Conservation (phyloP, 2,797 vertebrate genomes). For the Phylloscopus collybita region DNA sequence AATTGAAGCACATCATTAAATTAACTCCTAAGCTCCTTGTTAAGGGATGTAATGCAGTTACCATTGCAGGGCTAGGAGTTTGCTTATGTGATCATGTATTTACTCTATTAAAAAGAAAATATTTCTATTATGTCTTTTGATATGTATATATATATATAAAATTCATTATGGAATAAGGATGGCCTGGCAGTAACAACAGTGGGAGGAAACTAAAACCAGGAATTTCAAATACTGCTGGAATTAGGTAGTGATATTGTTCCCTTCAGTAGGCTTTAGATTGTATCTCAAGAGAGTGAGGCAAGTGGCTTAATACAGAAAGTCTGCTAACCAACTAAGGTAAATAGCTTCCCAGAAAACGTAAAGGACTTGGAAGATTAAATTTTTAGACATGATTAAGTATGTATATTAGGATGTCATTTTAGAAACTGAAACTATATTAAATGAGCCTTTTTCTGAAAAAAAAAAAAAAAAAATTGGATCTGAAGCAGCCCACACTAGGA, state of each 20-base stretch:
- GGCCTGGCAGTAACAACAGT: background rate
- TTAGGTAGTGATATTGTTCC: background rate
- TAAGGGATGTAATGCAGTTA: background rate
- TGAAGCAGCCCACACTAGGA: background rate
- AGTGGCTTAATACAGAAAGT: background rate
- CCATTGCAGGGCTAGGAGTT: background rate
- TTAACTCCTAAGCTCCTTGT: background rate
- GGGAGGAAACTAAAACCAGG: background rate
- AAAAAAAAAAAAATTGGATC: background rate
- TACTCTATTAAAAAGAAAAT: background rate
- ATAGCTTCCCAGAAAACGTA: background rate
- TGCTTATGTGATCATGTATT: background rate
- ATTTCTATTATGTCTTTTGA: background rate
- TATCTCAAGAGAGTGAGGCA: background rate
- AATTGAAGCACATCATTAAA: background rate
- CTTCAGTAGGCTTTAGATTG: background rate
- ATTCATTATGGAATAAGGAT: background rate
- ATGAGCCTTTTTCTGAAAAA: background rate
- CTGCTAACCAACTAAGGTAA: background rate
- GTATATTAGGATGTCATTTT: background rate
- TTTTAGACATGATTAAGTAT: background rate
- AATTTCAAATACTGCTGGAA: background rate
- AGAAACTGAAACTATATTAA: background rate
- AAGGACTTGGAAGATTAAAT: background rate
- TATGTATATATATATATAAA: background rate